These are phyloP conservation scores for Bergia sp. DNA, from an alignment of 92 coral and sea anemone genomes.

Conservation along the genomic window DNA sequence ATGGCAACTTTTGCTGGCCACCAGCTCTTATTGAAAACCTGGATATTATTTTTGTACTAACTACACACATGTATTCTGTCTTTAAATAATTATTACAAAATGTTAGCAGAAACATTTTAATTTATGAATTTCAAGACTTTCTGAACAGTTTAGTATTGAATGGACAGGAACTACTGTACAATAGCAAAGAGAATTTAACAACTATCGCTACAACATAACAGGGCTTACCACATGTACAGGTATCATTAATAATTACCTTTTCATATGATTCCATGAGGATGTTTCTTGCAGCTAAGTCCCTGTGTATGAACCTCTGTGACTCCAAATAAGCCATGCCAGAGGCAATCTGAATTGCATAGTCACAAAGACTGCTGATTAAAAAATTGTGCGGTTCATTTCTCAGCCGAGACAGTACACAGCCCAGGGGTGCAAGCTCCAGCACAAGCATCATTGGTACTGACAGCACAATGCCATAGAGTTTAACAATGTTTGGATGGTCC, in stretches of 20 bases:
- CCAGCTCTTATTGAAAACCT: too few relatives aligned
- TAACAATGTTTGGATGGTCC: slow-evolving; percentile 91
- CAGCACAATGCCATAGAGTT: slow-evolving; percentile 85
- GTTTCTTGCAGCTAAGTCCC: slow-evolving; percentile 94
- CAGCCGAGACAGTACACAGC: slow-evolving; percentile 75
- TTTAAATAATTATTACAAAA: too few relatives aligned
- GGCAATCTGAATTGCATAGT: slow-evolving; percentile 90
- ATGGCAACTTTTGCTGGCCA: too few relatives aligned
- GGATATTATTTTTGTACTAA: too few relatives aligned
- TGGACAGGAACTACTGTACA: too few relatives aligned
- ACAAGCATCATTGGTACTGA: slow-evolving; percentile 90
- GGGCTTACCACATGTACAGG: too few relatives aligned
- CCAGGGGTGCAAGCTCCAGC: slow-evolving; percentile 86
- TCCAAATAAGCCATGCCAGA: slow-evolving; percentile 97
- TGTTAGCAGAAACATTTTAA: too few relatives aligned
- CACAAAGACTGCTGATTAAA: slow-evolving; percentile 74
- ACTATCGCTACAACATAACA: too few relatives aligned
- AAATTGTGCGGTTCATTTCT: slow-evolving; percentile 81
- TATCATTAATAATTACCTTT: slow-evolving; percentile 42
- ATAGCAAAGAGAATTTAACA: too few relatives aligned
- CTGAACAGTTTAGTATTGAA: too few relatives aligned
- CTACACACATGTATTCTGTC: too few relatives aligned
- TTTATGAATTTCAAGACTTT: too few relatives aligned
- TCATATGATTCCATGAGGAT: slow-evolving; percentile 82
- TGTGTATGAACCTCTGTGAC: slow-evolving; percentile 89